Conservation (phyloP, 2,888 invertebrate species). For the Oxytorus armatus region DNA sequence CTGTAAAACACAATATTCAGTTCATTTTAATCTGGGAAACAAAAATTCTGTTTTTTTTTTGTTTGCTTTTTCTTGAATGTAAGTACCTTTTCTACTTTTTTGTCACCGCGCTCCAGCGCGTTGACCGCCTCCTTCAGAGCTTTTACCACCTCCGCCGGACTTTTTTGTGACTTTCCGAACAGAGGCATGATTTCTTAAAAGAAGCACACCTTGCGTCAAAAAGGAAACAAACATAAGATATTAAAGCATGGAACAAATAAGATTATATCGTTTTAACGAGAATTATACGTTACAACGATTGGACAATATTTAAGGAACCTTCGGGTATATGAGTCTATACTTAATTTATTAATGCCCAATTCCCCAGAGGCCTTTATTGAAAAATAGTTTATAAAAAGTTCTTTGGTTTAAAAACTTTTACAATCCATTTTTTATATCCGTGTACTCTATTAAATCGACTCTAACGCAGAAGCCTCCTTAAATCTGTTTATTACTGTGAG, state of each 20-base stretch:
- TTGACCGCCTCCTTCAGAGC: slow-evolving; percentile 96
- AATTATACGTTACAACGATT: background rate
- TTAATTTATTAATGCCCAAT: no score
- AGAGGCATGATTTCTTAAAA: slow-evolving; percentile 91
- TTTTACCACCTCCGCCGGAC: slow-evolving; percentile 98
- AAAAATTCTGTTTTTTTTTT: slow-evolving; percentile 5
- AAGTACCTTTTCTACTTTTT: slow-evolving; percentile 95
- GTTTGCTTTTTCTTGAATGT: slow-evolving; percentile 8
- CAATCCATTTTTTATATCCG: background rate
- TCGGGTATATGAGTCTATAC: no score
- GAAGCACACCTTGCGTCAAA: slow-evolving; percentile 73
- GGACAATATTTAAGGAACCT: slow-evolving; percentile 13
- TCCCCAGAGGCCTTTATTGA: no score
- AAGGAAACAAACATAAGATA: slow-evolving; percentile 21
- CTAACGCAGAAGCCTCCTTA: background rate
- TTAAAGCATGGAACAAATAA: background rate
- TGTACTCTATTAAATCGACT: background rate
- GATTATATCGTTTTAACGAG: background rate
- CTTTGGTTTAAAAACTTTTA: background rate
- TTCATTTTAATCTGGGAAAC: slow-evolving; percentile 28
- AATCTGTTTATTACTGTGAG: background rate
- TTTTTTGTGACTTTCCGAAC: slow-evolving; percentile 99
- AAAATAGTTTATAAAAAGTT: background rate
- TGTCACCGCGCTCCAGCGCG: slow-evolving; percentile 96
- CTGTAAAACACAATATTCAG: slow-evolving; percentile 76